Percentiles rank a stretch among this genome's conserved stretches.
Evolutionary conservation across 1,140 invertebrate genomes (phyloP).

Genomic region (Pseudomyrmex flavicornis): DNA sequence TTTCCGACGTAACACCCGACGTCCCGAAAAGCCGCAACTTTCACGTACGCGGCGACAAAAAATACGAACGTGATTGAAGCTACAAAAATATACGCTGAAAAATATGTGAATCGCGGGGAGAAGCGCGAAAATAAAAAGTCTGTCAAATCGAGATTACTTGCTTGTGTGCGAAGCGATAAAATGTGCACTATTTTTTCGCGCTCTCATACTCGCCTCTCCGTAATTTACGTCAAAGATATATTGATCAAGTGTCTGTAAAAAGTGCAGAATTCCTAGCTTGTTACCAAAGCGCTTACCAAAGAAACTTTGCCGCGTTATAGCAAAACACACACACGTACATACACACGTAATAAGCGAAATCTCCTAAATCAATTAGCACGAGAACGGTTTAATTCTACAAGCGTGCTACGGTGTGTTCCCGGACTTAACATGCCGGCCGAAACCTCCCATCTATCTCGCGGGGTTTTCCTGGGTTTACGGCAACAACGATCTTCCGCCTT

Average conservation of each 20-base stretch:
- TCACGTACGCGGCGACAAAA: conserved; percentile 16
- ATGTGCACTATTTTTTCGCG: neutral
- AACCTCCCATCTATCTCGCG: conserved; percentile 55
- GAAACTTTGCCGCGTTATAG: neutral
- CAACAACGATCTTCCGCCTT: conserved; percentile 61
- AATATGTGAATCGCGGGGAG: neutral
- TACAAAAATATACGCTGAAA: neutral
- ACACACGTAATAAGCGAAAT: neutral
- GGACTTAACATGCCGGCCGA: conserved; percentile 56
- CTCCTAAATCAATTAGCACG: conserved; percentile 69
- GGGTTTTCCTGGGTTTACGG: conserved; percentile 63
- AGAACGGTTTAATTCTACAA: conserved; percentile 66
- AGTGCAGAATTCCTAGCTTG: neutral
- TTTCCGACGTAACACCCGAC: conserved; percentile 14
- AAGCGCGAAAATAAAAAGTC: too few species aligned
- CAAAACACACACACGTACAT: neutral
- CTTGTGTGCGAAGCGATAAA: neutral
- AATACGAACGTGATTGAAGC: neutral
- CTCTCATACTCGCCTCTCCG: too few species aligned
- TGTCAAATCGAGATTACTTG: too few species aligned
- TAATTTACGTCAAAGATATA: neutral
- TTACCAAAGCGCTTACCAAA: conserved; percentile 7
- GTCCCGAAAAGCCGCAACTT: conserved; percentile 8
- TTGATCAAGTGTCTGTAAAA: conserved; percentile 5
- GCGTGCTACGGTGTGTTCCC: conserved; percentile 46